Base-by-base conservation (phyloP, 2,113 vertebrate species). In the Electrona antarctica region DNA sequence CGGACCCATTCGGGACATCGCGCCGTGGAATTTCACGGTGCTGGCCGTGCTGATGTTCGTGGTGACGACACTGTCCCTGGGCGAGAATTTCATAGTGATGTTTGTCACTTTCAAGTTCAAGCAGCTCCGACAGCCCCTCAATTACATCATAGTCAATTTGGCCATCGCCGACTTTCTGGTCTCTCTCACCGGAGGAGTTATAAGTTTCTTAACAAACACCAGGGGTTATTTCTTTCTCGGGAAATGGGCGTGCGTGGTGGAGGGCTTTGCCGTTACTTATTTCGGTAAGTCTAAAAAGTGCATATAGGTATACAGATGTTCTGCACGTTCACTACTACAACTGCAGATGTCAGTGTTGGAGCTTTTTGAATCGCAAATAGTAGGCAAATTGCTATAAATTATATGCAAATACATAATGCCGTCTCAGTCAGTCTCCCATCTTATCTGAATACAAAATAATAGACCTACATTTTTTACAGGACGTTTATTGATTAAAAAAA, bases 211-310 rank as follows among this genome's bases (percentile, higher is more conserved):
- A 57, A 95, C 96, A 0, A 96, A 97, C 67, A 80, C 95, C 2
- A 88, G 92, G n/a, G 96, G 96, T 7, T 96, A 94, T 75, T 97
- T 97, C 90, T 95, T 95, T 71, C 90, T 97, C 71, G 96, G 96
- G 67, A 87, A 64, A 58, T 96, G 94, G 93, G 94, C 95, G 64
- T 97, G 96, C 29, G 87, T 96, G 2, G 51, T 96, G 81, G 96
- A 97, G 88, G 96, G 96, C 66, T 97, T 97, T 76, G 95, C 94
- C 2, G 96, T 97, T 14, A 96, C 96, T 10, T 97, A 92, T 86
- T 96, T 97, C 77, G 96, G 96, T 97, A 93, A 93, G 96, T 88
- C 70, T 41, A 41, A 21, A 4, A 33, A 45, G 21, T n/a, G 52
- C 52, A 54, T 54, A 12, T n/a, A 21, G 21, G 21, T 21, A 21